These are phyloP conservation scores for Aphidoletes aphidimyza DNA, from an alignment of 2,888 invertebrate genomes.

Conservation along the genomic window DNA sequence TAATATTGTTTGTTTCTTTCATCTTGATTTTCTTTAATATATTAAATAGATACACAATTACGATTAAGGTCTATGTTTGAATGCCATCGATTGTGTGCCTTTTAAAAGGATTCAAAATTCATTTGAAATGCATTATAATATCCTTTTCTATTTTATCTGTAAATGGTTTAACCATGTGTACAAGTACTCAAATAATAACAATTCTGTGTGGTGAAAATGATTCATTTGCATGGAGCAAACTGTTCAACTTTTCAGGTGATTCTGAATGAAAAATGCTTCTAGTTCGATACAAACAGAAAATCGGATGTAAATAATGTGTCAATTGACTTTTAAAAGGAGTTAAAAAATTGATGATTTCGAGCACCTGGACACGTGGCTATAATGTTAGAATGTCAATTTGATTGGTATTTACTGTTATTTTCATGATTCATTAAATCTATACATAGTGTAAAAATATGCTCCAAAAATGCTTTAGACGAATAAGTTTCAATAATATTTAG, in stretches of 20 bases:
- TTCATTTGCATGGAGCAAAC: too few species aligned
- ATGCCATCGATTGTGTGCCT: not conserved
- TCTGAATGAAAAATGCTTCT: too few species aligned
- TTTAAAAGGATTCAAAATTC: too few species aligned
- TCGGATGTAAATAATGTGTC: too few species aligned
- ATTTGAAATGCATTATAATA: too few species aligned
- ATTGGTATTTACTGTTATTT: not conserved
- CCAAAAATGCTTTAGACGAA: constrained; percentile 5
- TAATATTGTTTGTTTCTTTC: not conserved
- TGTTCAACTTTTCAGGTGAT: too few species aligned
- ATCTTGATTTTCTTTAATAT: not conserved
- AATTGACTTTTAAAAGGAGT: too few species aligned
- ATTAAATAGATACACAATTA: constrained; percentile 12
- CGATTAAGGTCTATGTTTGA: not conserved
- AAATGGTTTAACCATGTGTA: not conserved
- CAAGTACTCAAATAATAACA: not conserved
- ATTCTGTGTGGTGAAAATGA: not conserved
- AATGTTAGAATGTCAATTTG: too few species aligned
- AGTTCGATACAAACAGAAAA: too few species aligned
- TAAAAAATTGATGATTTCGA: too few species aligned
- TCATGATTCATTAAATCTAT: not conserved
- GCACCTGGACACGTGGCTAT: too few species aligned
- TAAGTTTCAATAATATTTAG: constrained; percentile 10
- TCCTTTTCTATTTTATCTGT: not conserved
- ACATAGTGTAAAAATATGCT: constrained; percentile 23